These are phyloP conservation scores for Acromyrmex charruanus DNA, from an alignment of 1,140 invertebrate species.

Conservation along the genomic window DNA sequence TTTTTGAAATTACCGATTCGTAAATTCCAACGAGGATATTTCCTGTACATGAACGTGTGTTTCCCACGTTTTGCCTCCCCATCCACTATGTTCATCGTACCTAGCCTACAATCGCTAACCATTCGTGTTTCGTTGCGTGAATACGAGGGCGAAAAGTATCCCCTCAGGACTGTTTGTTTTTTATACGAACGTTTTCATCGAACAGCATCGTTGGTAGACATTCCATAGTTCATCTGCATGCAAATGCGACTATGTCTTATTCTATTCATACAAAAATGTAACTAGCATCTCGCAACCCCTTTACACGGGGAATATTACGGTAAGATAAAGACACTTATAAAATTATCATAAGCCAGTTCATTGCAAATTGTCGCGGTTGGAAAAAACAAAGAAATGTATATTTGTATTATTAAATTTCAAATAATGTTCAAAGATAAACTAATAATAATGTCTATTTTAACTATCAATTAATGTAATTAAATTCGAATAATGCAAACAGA, in stretches of 20 bases:
- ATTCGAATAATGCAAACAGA: not conserved
- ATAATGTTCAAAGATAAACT: constrained; percentile 11
- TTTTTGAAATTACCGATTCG: constrained; percentile 75
- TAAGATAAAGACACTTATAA: not conserved
- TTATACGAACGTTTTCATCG: constrained; percentile 70
- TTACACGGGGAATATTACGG: not conserved
- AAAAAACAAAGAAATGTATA: not conserved
- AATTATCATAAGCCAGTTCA: constrained; percentile 56
- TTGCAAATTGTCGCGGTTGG: not conserved
- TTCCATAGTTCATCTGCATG: constrained; percentile 33
- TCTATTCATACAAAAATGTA: constrained; percentile 19
- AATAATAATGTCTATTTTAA: constrained; percentile 10
- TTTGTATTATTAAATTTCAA: not conserved
- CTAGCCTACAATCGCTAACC: constrained; percentile 39
- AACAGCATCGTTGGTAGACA: constrained; percentile 43
- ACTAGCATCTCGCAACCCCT: not conserved
- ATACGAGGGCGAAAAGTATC: constrained; percentile 61
- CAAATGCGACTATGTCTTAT: constrained; percentile 38
- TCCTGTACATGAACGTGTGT: constrained; percentile 41
- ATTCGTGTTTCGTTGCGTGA: constrained; percentile 38
- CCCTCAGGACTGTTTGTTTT: constrained; percentile 74
- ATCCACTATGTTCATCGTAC: not conserved
- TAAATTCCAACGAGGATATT: constrained; percentile 61
- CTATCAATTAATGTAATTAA: not conserved
- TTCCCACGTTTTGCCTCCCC: constrained; percentile 24